Percentiles rank a stretch among this genome's conserved stretches.
phyloP scores from a whole-genome alignment of 2,113 vertebrate species.

The Microtus oregoni region DNA sequence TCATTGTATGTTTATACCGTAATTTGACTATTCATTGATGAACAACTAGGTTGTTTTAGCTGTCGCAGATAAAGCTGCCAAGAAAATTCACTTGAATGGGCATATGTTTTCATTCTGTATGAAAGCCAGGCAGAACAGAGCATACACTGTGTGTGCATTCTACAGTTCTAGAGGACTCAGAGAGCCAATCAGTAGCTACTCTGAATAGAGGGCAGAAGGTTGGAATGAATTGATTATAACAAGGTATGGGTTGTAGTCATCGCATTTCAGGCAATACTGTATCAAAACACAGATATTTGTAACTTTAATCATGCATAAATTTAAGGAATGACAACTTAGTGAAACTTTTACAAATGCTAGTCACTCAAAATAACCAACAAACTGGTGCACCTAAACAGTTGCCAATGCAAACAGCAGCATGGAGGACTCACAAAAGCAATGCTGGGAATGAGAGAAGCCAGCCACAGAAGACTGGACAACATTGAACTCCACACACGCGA shows the following conservation, averaged over 20 bases:
- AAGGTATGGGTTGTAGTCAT: background rate
- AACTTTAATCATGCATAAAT: background rate
- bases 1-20: background rate
- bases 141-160: background rate
- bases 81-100: background rate
- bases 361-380: background rate
- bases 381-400: background rate
- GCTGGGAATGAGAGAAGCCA: background rate
- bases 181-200: background rate
- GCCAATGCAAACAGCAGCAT: background rate
- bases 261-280: background rate
- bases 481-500: background rate
- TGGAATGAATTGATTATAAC: background rate
- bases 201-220: background rate
- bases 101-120: background rate
- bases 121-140: background rate
- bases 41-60: background rate
- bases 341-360: background rate
- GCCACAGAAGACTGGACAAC: background rate
- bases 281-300: background rate
- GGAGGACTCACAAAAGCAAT: background rate
- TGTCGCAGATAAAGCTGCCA: background rate
- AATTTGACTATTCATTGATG: background rate
- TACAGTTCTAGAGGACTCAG: constrained; percentile 3
- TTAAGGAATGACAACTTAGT: constrained; percentile 3